Percentiles rank a stretch among this genome's conserved stretches.
Conservation (phyloP, 2,888 invertebrate genomes). For the Serrognathus titanus region DNA sequence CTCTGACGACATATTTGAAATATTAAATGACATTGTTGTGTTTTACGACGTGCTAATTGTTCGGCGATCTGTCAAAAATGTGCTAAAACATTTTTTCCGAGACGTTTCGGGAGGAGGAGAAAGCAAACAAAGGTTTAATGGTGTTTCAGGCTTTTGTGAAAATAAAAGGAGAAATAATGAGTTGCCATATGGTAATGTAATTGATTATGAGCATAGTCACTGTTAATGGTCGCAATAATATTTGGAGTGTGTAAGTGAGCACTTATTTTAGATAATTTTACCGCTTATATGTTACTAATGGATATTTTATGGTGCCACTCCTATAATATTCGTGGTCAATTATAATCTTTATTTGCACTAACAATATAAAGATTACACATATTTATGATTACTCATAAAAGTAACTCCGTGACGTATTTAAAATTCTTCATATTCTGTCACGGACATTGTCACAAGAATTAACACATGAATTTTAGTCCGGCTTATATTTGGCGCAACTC, state of each 20-base stretch:
- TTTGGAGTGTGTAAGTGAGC: no score
- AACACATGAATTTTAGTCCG: not conserved
- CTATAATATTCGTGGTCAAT: conserved; percentile 7
- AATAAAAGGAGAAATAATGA: no score
- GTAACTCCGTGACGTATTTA: no score
- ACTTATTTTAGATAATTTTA: conserved; percentile 3
- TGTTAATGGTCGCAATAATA: no score
- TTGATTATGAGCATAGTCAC: no score
- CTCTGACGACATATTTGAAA: not conserved
- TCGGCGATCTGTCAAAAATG: conserved; percentile 9
- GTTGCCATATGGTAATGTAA: no score
- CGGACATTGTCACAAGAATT: not conserved
- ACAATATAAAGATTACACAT: conserved; percentile 20
- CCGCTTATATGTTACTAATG: conserved; percentile 16
- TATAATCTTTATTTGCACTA: conserved; percentile 19
- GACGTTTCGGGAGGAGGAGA: no score
- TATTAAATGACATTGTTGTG: not conserved
- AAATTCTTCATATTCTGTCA: no score
- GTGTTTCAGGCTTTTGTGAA: no score
- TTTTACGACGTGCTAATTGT: conserved; percentile 9
- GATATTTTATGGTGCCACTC: conserved; percentile 23
- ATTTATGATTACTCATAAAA: conserved; percentile 19
- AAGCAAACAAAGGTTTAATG: no score
- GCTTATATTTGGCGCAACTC: not conserved
- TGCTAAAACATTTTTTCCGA: conserved; percentile 7